Percentiles rank a stretch among this genome's conserved stretches.
Conservation (phyloP, 2,888 invertebrate genomes). For the Troglohyphantes excavatus region DNA sequence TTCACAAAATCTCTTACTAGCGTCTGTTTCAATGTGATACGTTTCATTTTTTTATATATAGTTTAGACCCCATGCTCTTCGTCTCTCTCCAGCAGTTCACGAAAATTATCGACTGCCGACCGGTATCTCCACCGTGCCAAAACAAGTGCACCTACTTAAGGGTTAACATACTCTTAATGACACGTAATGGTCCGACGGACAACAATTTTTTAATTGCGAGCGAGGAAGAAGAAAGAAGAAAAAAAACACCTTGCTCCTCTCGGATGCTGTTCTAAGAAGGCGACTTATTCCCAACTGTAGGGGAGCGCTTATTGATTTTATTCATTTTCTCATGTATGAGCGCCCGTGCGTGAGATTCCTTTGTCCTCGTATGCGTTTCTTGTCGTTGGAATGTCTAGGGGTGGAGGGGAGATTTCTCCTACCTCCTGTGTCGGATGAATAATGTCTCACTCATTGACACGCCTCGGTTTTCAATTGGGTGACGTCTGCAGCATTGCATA, state of each 20-base stretch:
- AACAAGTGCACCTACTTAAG: constrained; percentile 59
- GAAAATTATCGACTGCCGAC: constrained; percentile 13
- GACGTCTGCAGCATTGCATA: background rate
- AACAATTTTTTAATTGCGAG: constrained; percentile 75
- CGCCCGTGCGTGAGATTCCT: constrained; percentile 50
- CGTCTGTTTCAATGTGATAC: too few species aligned
- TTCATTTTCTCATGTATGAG: constrained; percentile 50
- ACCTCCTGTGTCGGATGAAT: constrained; percentile 4
- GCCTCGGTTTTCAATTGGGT: background rate
- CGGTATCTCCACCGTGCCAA: constrained; percentile 39
- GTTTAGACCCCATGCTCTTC: background rate
- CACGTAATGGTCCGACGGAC: constrained; percentile 67
- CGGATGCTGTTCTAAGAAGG: constrained; percentile 26
- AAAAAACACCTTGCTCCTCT: background rate
- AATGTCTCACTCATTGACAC: constrained; percentile 22
- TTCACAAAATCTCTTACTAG: too few species aligned
- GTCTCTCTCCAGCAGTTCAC: background rate
- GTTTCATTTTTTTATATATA: too few species aligned
- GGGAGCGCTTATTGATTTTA: constrained; percentile 51
- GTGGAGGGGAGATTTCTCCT: too few species aligned
- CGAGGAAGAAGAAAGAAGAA: background rate
- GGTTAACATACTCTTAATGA: constrained; percentile 75
- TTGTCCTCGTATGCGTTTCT: constrained; percentile 11
- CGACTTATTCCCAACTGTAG: constrained; percentile 13
- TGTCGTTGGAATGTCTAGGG: constrained; percentile 15